These are phyloP conservation scores for Acrossocheilus wenchowensis DNA, from an alignment of 2,797 vertebrate genomes.

Conservation along the genomic window DNA sequence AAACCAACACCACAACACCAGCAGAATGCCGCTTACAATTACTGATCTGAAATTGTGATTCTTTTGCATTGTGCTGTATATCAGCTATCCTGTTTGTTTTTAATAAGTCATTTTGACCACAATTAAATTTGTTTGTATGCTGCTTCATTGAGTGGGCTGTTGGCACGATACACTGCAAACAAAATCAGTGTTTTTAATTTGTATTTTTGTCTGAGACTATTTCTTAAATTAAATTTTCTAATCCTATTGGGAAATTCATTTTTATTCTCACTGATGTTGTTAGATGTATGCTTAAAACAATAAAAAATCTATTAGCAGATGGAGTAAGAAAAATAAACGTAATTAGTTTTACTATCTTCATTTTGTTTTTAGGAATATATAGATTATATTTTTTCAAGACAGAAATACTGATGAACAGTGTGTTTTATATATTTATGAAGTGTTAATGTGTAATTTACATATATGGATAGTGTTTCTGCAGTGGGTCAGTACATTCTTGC, in stretches of 20 bases:
- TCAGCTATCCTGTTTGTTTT: not conserved
- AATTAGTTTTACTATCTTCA: not conserved
- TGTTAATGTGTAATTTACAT: not conserved
- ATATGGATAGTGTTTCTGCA: not conserved
- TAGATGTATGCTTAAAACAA: not conserved
- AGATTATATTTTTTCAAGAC: not conserved
- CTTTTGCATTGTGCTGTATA: not conserved
- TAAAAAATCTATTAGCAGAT: not conserved
- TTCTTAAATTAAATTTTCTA: not conserved
- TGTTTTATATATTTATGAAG: not conserved
- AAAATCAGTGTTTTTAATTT: not conserved
- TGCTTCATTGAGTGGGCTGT: not conserved
- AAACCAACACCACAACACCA: slow-evolving; percentile 22
- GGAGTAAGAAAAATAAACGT: not conserved
- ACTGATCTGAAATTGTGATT: not conserved
- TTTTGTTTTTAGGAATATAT: not conserved
- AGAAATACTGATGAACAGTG: not conserved
- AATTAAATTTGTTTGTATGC: not conserved
- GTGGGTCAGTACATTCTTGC: not conserved
- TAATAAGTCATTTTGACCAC: not conserved
- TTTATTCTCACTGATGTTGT: not conserved
- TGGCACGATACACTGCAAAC: not conserved
- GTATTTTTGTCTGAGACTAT: not conserved
- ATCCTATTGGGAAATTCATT: not conserved
- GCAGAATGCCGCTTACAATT: slow-evolving; percentile 12